Percentiles rank a stretch among this genome's conserved stretches.
Evolutionary conservation across 2,797 vertebrate species (phyloP).

Genomic region (Amazona ochrocephala): DNA sequence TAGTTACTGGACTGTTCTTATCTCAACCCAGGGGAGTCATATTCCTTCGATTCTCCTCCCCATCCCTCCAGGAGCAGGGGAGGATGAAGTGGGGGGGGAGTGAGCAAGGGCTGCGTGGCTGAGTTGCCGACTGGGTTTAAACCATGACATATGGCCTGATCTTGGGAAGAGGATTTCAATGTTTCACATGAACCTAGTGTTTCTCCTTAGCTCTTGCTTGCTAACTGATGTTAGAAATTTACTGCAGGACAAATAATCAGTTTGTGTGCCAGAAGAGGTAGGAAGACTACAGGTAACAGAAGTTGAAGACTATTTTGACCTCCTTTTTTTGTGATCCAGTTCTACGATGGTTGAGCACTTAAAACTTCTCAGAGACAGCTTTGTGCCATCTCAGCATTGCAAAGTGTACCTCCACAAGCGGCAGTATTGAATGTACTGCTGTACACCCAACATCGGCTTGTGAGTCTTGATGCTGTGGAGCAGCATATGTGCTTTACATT

Average conservation of each 20-base stretch:
- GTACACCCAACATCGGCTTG: too few species aligned
- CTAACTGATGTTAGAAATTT: not conserved
- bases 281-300: not conserved
- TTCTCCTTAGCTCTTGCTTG: not conserved
- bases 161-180: not conserved
- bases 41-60: too few species aligned
- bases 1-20: too few species aligned
- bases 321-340: not conserved
- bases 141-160: not conserved
- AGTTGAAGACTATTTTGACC: not conserved
- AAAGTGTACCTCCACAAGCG: rapidly evolving
- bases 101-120: too few species aligned
- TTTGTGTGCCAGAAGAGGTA: not conserved
- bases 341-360: not conserved
- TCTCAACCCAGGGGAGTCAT: too few species aligned
- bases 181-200: not conserved
- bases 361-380: not conserved
- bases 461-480: not conserved
- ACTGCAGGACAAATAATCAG: not conserved
- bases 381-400: not conserved
- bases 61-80: too few species aligned
- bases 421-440: not conserved
- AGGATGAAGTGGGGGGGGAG: too few species aligned
- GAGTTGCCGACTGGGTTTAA: too few species aligned
- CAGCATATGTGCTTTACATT: not conserved